These are phyloP conservation scores for Pseudorhombus dupliciocellatus DNA, from an alignment of 2,113 vertebrate genomes.

Conservation along the genomic window DNA sequence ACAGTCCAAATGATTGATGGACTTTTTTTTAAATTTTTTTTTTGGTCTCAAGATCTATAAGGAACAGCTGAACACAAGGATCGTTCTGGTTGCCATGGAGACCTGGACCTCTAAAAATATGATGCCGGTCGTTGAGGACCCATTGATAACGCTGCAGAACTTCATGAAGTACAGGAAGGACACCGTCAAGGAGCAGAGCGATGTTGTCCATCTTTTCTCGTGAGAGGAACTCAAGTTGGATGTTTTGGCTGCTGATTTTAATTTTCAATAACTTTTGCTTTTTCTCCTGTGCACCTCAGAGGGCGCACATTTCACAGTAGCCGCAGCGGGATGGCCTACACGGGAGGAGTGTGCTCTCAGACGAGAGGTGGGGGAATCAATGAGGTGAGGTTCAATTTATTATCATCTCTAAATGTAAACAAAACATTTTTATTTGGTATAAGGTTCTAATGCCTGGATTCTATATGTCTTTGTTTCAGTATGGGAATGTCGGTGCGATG, in stretches of 20 bases:
- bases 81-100: slow-evolving; percentile 98
- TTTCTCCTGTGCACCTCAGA: slow-evolving; percentile 71
- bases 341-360: slow-evolving; percentile 89
- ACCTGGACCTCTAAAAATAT: slow-evolving; percentile 91
- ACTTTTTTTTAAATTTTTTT: slow-evolving; percentile 28
- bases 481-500: slow-evolving; percentile 90
- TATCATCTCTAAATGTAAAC: too few relatives aligned
- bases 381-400: slow-evolving; percentile 88
- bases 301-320: slow-evolving; percentile 91
- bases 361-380: slow-evolving; percentile 88
- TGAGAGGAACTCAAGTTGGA: slow-evolving; percentile 63
- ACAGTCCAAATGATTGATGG: slow-evolving; percentile 29
- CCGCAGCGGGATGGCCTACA: slow-evolving; percentile 90
- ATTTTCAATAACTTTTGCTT: background rate
- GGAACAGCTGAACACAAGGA: slow-evolving; percentile 94
- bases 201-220: slow-evolving; percentile 93
- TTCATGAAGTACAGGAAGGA: slow-evolving; percentile 92
- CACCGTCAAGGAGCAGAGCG: slow-evolving; percentile 85
- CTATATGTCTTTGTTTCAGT: slow-evolving; percentile 73
- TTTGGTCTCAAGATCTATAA: slow-evolving; percentile 87
- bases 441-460: background rate
- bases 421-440: too few relatives aligned
- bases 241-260: background rate
- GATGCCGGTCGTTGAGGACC: slow-evolving; percentile 86
- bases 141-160: slow-evolving; percentile 86